Conservation (phyloP, 2,888 invertebrate species). For the Esperia sulphurella region DNA sequence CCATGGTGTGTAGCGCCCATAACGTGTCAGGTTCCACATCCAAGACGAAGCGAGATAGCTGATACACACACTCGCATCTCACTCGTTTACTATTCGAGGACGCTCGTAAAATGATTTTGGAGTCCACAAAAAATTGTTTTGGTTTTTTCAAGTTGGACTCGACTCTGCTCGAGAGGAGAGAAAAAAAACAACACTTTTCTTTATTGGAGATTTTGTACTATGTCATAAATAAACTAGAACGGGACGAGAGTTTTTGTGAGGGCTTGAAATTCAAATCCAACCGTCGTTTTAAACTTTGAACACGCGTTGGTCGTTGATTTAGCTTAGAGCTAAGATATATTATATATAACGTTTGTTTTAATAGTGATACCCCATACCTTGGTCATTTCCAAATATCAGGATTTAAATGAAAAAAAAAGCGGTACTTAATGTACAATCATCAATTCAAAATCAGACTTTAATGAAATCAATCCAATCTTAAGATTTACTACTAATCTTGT, state of each 20-base stretch:
- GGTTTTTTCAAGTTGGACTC: constrained; percentile 60
- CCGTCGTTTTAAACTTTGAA: constrained; percentile 43
- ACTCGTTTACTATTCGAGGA: constrained; percentile 66
- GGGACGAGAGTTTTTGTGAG: constrained; percentile 41
- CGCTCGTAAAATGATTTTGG: constrained; percentile 73
- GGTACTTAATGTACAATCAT: too few relatives aligned
- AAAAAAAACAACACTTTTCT: constrained; percentile 38
- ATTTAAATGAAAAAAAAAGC: too few relatives aligned
- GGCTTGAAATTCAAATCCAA: constrained; percentile 58
- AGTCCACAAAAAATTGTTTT: constrained; percentile 71
- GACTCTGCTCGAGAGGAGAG: constrained; percentile 14
- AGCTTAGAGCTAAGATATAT: not conserved
- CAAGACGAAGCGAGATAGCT: constrained; percentile 34
- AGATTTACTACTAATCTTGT: too few relatives aligned
- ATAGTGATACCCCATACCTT: too few relatives aligned
- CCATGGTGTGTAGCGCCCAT: constrained; percentile 2
- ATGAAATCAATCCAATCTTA: too few relatives aligned
- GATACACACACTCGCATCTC: constrained; percentile 26
- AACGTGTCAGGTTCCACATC: constrained; percentile 55
- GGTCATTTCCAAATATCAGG: too few relatives aligned
- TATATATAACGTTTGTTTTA: too few relatives aligned
- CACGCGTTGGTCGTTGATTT: constrained; percentile 20
- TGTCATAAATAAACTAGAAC: constrained; percentile 69
- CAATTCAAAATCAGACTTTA: too few relatives aligned
- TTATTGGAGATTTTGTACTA: constrained; percentile 61